Percentiles rank a stretch among this genome's conserved stretches.
Conservation (phyloP, 2,888 invertebrate genomes). For the Caradrina clavipalpis region DNA sequence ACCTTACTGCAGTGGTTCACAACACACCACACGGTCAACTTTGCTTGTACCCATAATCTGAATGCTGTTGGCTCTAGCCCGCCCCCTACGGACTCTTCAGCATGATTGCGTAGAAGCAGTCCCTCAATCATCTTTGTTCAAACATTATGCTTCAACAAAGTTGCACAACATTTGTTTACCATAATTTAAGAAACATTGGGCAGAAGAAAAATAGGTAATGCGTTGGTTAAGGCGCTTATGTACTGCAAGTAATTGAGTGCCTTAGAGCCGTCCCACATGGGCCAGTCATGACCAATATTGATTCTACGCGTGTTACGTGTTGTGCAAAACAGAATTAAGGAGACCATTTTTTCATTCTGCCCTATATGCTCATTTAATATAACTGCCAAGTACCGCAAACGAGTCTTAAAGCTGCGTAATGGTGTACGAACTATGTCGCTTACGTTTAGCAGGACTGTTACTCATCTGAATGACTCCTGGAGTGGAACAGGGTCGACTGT, state of each 20-base stretch:
- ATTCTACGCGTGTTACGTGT: not conserved
- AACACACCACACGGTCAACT: too few species aligned
- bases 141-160: conserved; percentile 1
- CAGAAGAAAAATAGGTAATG: conserved; percentile 4
- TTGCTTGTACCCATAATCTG: too few species aligned
- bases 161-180: not conserved
- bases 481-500: conserved; percentile 70
- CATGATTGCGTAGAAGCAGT: too few species aligned
- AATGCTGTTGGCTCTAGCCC: too few species aligned
- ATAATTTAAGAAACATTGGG: conserved; percentile 7
- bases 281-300: too few species aligned
- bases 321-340: not conserved
- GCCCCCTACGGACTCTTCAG: too few species aligned
- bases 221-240: not conserved
- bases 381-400: conserved; percentile 4
- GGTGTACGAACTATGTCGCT: conserved; percentile 80
- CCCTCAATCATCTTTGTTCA: too few species aligned
- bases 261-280: not conserved
- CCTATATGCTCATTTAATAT: not conserved
- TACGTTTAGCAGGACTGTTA: conserved; percentile 76
- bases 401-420: conserved; percentile 81
- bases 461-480: conserved; percentile 73
- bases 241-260: not conserved
- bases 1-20: too few species aligned
- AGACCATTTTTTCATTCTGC: conserved; percentile 1